Evolutionary conservation across 2,888 invertebrate genomes (phyloP), one percentile per base, ranked within the genome.

Genomic region (Pheosia tremula): DNA sequence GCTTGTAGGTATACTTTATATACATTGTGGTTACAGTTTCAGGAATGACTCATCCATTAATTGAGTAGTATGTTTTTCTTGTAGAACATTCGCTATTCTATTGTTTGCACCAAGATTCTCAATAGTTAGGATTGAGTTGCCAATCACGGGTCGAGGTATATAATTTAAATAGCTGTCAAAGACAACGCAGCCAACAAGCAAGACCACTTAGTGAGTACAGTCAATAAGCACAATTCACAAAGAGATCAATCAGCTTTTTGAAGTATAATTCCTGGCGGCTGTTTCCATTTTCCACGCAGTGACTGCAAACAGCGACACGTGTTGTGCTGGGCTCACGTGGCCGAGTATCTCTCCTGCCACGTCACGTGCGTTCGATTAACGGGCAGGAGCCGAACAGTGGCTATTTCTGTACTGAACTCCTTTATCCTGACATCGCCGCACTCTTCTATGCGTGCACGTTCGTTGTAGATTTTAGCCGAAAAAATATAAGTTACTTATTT

Each of bases 281-380:
- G 11, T 4, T n/a, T 47, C 4, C n/a, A 47, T n/a, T 47, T 47
- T 11, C 47, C 47, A 47, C n/a, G 47, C 47, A n/a, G 47, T 47
- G 47, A 47, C 11, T 47, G 5, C 47, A 6, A 47, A n/a, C 47
- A 47, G 47, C 5, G 24, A 76, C 79, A 77, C 70, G 74, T 68
- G 68, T 68, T 67, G 66, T 61, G 57, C 61, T 39, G 53, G 57
- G 64, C 72, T 72, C 75, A 78, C 80, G 73, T 73, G 71, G 64
- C 58, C 61, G 60, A 59, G 60, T 72, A 68, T 63, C 68, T 68
- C 75, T 72, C 72, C 74, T 68, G 67, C 71, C 66, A 59, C 73
- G 78, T 80, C 86, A 85, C 81, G 82, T 81, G 82, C 72, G 60
- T 74, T 72, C 77, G 75, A 79, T 81, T 81, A 80, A 78, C 75